Conservation (phyloP, 2,888 invertebrate genomes). For the Serripes groenlandicus region DNA sequence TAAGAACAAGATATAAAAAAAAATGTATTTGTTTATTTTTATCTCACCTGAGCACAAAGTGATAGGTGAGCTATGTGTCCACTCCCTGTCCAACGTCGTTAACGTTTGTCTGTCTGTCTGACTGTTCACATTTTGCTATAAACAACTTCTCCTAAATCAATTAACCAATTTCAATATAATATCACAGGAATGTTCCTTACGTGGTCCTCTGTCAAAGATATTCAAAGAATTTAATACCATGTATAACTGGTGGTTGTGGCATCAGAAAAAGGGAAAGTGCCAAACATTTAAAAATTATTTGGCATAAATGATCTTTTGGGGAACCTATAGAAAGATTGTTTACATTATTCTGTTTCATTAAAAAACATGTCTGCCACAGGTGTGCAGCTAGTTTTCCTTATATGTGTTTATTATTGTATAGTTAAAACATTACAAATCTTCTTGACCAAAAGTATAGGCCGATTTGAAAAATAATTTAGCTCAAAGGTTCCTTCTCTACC, state of each 20-base stretch:
- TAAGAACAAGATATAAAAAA: too few species aligned
- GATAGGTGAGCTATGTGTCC: too few species aligned
- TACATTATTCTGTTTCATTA: too few species aligned
- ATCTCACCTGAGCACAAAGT: too few species aligned
- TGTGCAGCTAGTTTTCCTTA: too few species aligned
- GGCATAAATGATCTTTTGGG: neutral
- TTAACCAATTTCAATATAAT: neutral
- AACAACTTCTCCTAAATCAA: neutral
- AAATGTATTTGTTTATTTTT: too few species aligned
- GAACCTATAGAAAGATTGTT: neutral
- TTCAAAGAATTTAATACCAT: neutral
- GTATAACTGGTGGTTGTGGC: neutral
- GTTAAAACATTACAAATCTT: neutral
- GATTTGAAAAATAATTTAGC: neutral
- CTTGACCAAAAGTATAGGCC: neutral
- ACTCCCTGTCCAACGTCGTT: too few species aligned
- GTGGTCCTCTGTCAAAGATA: neutral
- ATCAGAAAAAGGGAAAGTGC: neutral
- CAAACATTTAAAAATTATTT: neutral
- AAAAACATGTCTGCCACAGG: too few species aligned
- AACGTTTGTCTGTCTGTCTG: neutral
- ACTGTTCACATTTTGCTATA: neutral
- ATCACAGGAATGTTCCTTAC: neutral
- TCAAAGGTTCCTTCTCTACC: neutral
- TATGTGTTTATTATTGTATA: too few species aligned